Conservation (phyloP, 2,797 vertebrate species). For the Prunella strophiata region DNA sequence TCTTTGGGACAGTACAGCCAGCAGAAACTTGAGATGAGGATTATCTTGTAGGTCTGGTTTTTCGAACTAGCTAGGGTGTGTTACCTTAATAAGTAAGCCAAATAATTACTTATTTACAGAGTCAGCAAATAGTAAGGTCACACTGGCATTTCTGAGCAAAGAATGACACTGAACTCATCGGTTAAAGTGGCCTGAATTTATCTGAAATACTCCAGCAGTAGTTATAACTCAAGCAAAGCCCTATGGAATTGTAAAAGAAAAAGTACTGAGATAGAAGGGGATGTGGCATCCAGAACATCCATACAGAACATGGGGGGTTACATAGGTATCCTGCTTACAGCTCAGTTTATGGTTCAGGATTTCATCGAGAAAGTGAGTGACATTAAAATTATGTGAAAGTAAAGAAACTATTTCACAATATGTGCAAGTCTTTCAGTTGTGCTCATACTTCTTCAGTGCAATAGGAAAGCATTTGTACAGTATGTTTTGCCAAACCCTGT, state of each 20-base stretch:
- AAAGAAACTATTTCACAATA: slow-evolving; percentile 27
- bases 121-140: slow-evolving; percentile 73
- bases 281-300: neutral
- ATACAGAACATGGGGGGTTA: neutral
- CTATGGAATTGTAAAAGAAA: neutral
- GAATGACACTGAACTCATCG: neutral
- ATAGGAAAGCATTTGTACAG: slow-evolving; percentile 15
- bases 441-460: neutral
- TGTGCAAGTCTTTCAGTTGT: slow-evolving; percentile 9
- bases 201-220: neutral
- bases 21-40: slow-evolving; percentile 78
- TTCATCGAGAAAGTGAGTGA: slow-evolving; percentile 12
- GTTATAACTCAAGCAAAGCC: neutral
- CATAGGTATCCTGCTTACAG: neutral
- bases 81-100: slow-evolving; percentile 80
- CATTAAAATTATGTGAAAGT: slow-evolving; percentile 4
- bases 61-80: slow-evolving; percentile 77
- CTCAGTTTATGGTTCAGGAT: neutral
- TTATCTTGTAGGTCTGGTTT: slow-evolving; percentile 80
- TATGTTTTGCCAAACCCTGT: neutral
- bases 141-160: slow-evolving; percentile 49
- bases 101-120: slow-evolving; percentile 82
- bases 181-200: slow-evolving; percentile 2
- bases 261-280: neutral
- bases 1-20: slow-evolving; percentile 59